Evolutionary conservation across 2,888 invertebrate species (phyloP).

Genomic region (Apeira syringaria): DNA sequence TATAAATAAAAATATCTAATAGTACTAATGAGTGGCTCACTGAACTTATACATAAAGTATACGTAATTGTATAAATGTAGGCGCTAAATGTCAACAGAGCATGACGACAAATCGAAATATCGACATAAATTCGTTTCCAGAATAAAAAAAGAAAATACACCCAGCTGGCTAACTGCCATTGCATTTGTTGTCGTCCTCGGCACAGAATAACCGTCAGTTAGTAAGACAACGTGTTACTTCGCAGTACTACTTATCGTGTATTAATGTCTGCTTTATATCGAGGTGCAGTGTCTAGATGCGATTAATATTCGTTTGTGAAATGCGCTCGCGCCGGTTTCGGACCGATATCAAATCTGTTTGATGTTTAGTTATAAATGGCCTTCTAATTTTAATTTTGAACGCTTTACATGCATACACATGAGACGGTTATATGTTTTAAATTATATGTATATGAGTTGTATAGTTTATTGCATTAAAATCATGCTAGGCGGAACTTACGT

Average conservation of each 20-base stretch:
- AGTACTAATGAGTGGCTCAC: too few relatives aligned
- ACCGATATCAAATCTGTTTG: slow-evolving; percentile 3
- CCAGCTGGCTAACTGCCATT: slow-evolving; percentile 59
- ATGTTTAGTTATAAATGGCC: too few relatives aligned
- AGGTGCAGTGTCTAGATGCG: slow-evolving; percentile 45
- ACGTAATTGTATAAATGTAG: neutral
- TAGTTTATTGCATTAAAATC: too few relatives aligned
- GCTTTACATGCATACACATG: too few relatives aligned
- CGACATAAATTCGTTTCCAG: slow-evolving; percentile 2
- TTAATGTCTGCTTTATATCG: slow-evolving; percentile 32
- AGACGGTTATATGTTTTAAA: too few relatives aligned
- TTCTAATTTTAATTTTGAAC: too few relatives aligned
- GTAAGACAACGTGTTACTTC: neutral
- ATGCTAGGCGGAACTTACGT: too few relatives aligned
- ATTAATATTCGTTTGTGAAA: slow-evolving; percentile 59
- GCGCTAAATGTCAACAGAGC: slow-evolving; percentile 17
- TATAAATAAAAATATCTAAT: too few relatives aligned
- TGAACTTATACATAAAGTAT: too few relatives aligned
- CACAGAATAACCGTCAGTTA: neutral
- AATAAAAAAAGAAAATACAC: slow-evolving; percentile 27
- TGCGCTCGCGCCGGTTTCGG: slow-evolving; percentile 30
- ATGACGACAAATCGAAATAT: slow-evolving; percentile 16
- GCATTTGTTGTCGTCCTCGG: slow-evolving; percentile 28
- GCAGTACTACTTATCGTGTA: neutral
- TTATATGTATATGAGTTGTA: too few relatives aligned